A percentile compares a stretch with the other conserved stretches of the same genome.
phyloP scores from a whole-genome alignment of 2,888 invertebrate species.

The Oxycera nigricornis region DNA sequence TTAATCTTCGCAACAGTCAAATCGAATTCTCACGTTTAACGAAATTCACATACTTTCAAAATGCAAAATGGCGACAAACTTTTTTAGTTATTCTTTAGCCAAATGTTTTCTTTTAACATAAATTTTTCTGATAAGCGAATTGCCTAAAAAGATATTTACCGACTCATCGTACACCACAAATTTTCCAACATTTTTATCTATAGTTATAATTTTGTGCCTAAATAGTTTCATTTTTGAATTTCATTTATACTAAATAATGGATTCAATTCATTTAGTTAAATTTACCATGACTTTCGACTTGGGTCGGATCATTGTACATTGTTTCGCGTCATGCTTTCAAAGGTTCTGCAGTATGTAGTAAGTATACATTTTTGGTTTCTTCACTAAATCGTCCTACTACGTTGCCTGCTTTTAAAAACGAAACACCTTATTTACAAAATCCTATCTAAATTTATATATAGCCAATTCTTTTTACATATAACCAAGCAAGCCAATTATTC shows the following conservation, averaged over 20 bases:
- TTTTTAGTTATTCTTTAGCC: not conserved
- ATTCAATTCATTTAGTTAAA: slow-evolving; percentile 10
- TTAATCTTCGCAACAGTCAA: not conserved
- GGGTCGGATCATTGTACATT: no score
- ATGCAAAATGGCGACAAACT: slow-evolving; percentile 34
- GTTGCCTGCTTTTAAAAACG: slow-evolving; percentile 45
- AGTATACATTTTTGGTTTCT: not conserved
- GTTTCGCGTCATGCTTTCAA: not conserved
- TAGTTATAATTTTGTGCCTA: slow-evolving; percentile 33
- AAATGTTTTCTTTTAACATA: not conserved
- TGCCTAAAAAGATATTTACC: not conserved
- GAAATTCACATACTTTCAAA: slow-evolving; percentile 15
- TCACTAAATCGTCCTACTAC: not conserved
- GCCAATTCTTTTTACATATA: not conserved
- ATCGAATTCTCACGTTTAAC: not conserved
- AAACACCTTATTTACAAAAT: slow-evolving; percentile 59
- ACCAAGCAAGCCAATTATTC: slow-evolving; percentile 17
- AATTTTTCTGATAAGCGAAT: not conserved
- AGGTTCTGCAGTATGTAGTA: not conserved
- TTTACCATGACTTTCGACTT: no score
- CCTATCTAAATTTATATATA: slow-evolving; percentile 55
- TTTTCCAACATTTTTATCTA: not conserved
- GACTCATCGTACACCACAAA: not conserved
- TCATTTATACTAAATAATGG: slow-evolving; percentile 25
- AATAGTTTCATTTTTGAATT: slow-evolving; percentile 1